Percentiles rank a stretch among this genome's conserved stretches.
Evolutionary conservation across 2,113 vertebrate genomes (phyloP).

Genomic region (Gasterosteus aculeatus): DNA sequence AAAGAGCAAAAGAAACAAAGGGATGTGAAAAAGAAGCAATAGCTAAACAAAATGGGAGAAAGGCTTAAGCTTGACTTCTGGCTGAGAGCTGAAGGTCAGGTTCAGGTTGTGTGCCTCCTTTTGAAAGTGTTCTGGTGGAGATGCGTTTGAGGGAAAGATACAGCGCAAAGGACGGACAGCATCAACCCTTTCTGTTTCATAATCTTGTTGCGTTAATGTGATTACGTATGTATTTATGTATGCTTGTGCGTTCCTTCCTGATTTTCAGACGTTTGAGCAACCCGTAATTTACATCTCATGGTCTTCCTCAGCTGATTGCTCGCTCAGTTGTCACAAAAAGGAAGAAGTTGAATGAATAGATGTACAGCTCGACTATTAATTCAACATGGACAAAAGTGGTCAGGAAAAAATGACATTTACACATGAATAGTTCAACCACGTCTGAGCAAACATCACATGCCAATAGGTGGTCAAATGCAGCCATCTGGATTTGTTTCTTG

Average conservation of each 20-base stretch:
- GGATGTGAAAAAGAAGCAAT: slow-evolving; percentile 47
- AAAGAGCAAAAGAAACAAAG: slow-evolving; percentile 58
- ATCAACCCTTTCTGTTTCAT: background rate
- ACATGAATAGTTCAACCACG: background rate
- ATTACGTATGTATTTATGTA: background rate
- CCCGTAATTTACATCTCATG: background rate
- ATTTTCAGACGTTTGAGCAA: slow-evolving; percentile 66
- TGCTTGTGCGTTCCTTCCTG: background rate
- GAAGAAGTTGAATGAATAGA: background rate
- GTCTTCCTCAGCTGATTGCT: background rate
- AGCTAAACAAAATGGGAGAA: slow-evolving; percentile 44
- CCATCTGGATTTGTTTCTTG: background rate
- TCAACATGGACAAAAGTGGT: background rate
- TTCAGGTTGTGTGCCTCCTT: slow-evolving; percentile 6
- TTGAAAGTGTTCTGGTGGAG: slow-evolving; percentile 20
- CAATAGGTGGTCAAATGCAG: too few relatives aligned
- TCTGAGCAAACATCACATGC: background rate
- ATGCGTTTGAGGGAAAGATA: slow-evolving; percentile 5
- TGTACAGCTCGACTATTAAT: background rate
- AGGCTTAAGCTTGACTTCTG: slow-evolving; percentile 39
- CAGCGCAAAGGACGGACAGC: background rate
- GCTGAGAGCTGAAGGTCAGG: slow-evolving; percentile 31
- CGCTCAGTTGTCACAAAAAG: background rate
- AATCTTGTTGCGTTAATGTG: background rate
- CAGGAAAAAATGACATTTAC: background rate